phyloP scores from a whole-genome alignment of 2,888 invertebrate species.

The Aleiodes alternator region DNA sequence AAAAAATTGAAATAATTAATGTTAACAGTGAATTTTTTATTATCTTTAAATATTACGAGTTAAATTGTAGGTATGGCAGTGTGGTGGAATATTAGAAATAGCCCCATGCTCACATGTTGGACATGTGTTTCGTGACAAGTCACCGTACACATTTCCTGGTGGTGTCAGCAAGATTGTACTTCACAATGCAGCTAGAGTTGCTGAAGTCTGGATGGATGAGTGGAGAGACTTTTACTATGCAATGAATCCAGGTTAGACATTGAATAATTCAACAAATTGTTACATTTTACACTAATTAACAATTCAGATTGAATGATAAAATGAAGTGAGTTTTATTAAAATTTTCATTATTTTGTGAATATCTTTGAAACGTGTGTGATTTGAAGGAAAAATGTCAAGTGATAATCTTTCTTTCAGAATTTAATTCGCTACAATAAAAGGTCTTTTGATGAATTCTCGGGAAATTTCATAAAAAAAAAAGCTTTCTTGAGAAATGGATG shows the following conservation, averaged over 20 bases:
- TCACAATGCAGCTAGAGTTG: constrained; percentile 98
- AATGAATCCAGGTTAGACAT: constrained; percentile 95
- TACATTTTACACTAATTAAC: constrained; percentile 44
- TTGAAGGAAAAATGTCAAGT: no score
- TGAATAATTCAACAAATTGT: constrained; percentile 15
- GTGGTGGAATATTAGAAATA: constrained; percentile 96
- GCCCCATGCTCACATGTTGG: constrained; percentile 97
- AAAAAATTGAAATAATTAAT: background rate
- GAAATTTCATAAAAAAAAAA: no score
- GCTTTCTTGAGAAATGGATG: no score
- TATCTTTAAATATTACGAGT: constrained; percentile 55
- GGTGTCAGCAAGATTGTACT: constrained; percentile 97
- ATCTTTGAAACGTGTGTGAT: no score
- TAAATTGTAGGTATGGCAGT: constrained; percentile 92
- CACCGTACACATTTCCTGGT: constrained; percentile 99
- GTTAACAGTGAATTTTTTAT: no score
- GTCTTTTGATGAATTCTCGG: no score
- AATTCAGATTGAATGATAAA: constrained; percentile 20
- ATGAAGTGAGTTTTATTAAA: no score
- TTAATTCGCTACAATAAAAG: no score
- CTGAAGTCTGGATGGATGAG: constrained; percentile 99
- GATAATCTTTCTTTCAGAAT: no score
- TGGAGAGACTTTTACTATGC: constrained; percentile 99
- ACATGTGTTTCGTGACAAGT: constrained; percentile 98
- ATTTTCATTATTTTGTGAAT: no score